These are phyloP conservation scores for Drosophila mettleri DNA, from an alignment of 2,888 invertebrate genomes.

Conservation along the genomic window DNA sequence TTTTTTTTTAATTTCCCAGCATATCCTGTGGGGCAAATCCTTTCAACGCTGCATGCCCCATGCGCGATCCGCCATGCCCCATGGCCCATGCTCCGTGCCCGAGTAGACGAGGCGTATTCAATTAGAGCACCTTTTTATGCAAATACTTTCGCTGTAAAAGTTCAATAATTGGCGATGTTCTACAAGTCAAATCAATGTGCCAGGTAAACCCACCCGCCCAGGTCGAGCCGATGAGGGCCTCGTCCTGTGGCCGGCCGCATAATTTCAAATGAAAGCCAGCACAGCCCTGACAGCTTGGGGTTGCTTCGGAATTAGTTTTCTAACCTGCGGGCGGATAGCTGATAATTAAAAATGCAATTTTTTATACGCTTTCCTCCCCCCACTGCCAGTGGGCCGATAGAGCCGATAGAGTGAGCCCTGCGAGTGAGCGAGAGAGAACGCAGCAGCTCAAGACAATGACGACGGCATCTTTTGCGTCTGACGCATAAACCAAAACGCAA, in stretches of 20 bases:
- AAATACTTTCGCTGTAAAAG: constrained; percentile 78
- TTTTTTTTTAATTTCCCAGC: constrained; percentile 59
- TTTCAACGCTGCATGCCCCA: constrained; percentile 43
- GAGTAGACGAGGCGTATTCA: constrained; percentile 59
- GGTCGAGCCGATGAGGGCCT: background rate
- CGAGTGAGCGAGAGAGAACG: constrained; percentile 3
- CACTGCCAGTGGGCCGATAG: constrained; percentile 5
- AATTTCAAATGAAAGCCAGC: constrained; percentile 50
- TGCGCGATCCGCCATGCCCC: background rate
- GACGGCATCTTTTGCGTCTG: constrained; percentile 70
- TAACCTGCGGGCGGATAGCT: constrained; percentile 73
- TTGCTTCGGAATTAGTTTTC: constrained; percentile 76
- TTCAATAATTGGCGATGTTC: constrained; percentile 85
- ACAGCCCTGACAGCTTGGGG: constrained; percentile 44
- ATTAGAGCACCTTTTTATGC: constrained; percentile 78
- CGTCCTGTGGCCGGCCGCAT: constrained; percentile 18
- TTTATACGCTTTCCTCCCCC: constrained; percentile 49
- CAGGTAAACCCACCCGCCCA: constrained; percentile 52
- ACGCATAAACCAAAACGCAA: constrained; percentile 79
- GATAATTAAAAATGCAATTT: constrained; percentile 81
- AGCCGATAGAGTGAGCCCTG: background rate
- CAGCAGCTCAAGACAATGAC: constrained; percentile 72
- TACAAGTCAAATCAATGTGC: constrained; percentile 83
- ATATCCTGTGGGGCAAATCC: constrained; percentile 63
- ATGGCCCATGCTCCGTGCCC: background rate